A percentile compares a stretch with the other conserved stretches of the same genome.
phyloP scores from a whole-genome alignment of 2,797 vertebrate genomes.

The Chloroceryle amazona region DNA sequence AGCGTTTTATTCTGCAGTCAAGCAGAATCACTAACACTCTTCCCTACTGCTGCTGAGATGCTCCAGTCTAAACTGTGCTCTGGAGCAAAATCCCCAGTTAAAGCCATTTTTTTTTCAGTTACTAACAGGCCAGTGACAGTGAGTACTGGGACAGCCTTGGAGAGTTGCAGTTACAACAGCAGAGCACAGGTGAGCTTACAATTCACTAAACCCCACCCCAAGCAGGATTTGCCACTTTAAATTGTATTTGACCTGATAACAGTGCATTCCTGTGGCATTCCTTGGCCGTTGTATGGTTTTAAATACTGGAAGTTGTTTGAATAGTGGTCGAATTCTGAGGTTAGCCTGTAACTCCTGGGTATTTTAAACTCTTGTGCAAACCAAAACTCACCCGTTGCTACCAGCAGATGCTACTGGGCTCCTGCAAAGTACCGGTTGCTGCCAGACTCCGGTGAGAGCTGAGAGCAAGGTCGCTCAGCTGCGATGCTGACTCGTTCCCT shows the following conservation, averaged over 20 bases:
- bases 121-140: neutral
- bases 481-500: neutral
- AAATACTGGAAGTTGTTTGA: neutral
- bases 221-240: neutral
- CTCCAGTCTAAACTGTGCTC: neutral
- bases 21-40: accelerated
- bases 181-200: neutral
- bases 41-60: accelerated
- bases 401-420: neutral
- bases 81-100: accelerated
- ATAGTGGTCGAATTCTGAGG: neutral
- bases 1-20: neutral
- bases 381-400: no score
- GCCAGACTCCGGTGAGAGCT: neutral
- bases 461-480: no score
- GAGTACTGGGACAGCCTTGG: neutral
- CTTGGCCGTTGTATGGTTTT: neutral
- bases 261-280: neutral
- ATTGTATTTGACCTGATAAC: neutral
- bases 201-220: neutral
- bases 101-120: neutral
- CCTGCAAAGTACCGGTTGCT: neutral
- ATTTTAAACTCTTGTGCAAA: neutral
- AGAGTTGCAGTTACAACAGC: neutral
- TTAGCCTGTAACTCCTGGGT: no score